Base-by-base conservation (phyloP, 2,113 vertebrate species). In the Lathamus discolor region DNA sequence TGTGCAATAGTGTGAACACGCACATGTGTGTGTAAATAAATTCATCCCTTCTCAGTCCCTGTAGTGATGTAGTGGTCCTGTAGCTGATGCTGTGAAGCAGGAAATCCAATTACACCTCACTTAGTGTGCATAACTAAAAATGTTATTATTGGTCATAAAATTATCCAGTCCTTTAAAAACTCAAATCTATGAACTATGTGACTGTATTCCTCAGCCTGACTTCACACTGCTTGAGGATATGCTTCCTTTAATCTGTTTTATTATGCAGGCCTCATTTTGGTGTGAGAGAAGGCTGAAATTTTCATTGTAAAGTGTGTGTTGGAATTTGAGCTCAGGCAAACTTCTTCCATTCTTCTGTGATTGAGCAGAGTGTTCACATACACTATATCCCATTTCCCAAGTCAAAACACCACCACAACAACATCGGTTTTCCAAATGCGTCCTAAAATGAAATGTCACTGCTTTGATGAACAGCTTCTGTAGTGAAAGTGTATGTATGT, bases 111-210 rank as follows among this genome's bases (percentile, higher is more conserved):
- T 93, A 92, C 72, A 54, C 17, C 17, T 93, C 63, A 85, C 25
- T 70, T 83, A 94, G 79, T 46, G 51, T 93, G 67, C 77, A 74
- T 69, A 93, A 86, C 81, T 88, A 93, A 96, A 94, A 93, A 86
- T n/a, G 68, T 72, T 95, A 75, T 79, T 94, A 91, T 86, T 95
- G 77, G 80, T 89, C 88, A 92, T 93, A 95, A 95, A 91, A 96
- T 95, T 93, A 93, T 66, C 81, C 62, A 95, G 35, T 62, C 73
- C 62, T 86, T 95, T 78, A 46, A 89, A 87, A 92, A 87, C 82
- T 72, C 29, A 82, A 69, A 81, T 84, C 49, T 93, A 24, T 62
- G 49, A 88, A 89, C 35, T 75, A 20, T 59, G 46, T 67, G 57
- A 62, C 69, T 54, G 17, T 46, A 89, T 37, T 93, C 80, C 81